A percentile compares a stretch with the other conserved stretches of the same genome.
Conservation (phyloP, 1,140 invertebrate genomes). For the Drosophila simulans region DNA sequence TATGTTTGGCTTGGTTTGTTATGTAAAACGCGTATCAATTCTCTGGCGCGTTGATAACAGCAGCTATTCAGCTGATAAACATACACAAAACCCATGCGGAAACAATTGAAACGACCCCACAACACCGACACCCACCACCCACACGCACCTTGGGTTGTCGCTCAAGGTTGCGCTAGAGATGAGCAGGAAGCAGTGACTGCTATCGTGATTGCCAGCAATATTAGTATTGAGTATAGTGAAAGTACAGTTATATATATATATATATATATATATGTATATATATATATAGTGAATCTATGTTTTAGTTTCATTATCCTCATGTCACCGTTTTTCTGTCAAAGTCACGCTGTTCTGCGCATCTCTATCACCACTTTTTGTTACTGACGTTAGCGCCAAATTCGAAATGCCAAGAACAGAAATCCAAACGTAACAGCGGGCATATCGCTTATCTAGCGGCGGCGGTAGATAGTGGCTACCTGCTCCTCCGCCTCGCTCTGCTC, state of each 20-base stretch:
- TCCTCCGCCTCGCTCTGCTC: constrained; percentile 10
- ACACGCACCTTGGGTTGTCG: constrained; percentile 49
- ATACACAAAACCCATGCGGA: constrained; percentile 48
- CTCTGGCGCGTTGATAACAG: constrained; percentile 41
- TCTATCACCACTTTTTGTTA: constrained; percentile 3
- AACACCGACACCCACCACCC: constrained; percentile 16
- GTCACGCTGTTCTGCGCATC: constrained; percentile 4
- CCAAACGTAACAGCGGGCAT: constrained; percentile 17
- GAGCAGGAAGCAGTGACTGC: constrained; percentile 6
- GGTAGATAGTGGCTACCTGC: constrained; percentile 28
- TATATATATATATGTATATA: too few relatives aligned
- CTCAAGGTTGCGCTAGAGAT: constrained; percentile 63
- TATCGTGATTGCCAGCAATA: neutral
- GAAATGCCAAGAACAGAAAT: constrained; percentile 40
- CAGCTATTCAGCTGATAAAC: constrained; percentile 51
- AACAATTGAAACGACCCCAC: constrained; percentile 29
- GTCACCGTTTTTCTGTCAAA: too few relatives aligned
- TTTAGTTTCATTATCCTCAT: too few relatives aligned
- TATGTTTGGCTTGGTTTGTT: constrained; percentile 35
- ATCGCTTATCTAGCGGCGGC: constrained; percentile 28
- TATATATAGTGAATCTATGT: too few relatives aligned
- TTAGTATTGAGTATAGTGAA: too few relatives aligned
- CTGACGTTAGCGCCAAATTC: constrained; percentile 42
- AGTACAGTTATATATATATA: too few relatives aligned
- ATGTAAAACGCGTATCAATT: constrained; percentile 54